A percentile compares a stretch with the other conserved stretches of the same genome.
Evolutionary conservation across 2,797 vertebrate species (phyloP).

Genomic region (Premnoplex brunnescens): DNA sequence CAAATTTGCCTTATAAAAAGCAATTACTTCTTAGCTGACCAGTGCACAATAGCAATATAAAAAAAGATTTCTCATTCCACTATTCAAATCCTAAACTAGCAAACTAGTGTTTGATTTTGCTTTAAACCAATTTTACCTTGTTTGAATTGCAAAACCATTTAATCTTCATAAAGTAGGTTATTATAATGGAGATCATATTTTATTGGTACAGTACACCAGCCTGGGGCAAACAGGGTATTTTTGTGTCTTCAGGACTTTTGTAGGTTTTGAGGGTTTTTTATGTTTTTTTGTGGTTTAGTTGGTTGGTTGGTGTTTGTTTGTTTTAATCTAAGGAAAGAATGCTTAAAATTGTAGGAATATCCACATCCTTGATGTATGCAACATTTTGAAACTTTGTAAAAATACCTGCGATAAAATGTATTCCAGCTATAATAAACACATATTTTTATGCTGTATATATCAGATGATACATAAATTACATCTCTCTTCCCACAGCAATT

Average conservation of each 20-base stretch:
- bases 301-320: background rate
- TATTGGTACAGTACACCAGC: slow-evolving; percentile 67
- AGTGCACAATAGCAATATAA: slow-evolving; percentile 86
- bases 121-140: slow-evolving; percentile 84
- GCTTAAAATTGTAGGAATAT: background rate
- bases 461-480: background rate
- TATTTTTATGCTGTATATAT: background rate
- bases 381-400: background rate
- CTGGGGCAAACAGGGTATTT: background rate
- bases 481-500: background rate
- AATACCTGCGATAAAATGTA: background rate
- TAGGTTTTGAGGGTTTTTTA: background rate
- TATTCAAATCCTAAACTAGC: slow-evolving; percentile 83
- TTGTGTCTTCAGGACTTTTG: background rate
- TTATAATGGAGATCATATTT: slow-evolving; percentile 83
- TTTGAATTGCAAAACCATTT: slow-evolving; percentile 86
- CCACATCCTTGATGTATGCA: background rate
- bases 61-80: slow-evolving; percentile 82
- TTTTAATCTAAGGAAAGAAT: background rate
- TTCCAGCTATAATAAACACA: background rate
- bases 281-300: background rate
- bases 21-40: slow-evolving; percentile 95
- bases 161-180: slow-evolving; percentile 85
- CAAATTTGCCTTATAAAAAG: slow-evolving; percentile 99
- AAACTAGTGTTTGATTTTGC: slow-evolving; percentile 83